These are phyloP conservation scores for Chironomus tentans DNA, from an alignment of 2,888 invertebrate genomes.

Conservation along the genomic window DNA sequence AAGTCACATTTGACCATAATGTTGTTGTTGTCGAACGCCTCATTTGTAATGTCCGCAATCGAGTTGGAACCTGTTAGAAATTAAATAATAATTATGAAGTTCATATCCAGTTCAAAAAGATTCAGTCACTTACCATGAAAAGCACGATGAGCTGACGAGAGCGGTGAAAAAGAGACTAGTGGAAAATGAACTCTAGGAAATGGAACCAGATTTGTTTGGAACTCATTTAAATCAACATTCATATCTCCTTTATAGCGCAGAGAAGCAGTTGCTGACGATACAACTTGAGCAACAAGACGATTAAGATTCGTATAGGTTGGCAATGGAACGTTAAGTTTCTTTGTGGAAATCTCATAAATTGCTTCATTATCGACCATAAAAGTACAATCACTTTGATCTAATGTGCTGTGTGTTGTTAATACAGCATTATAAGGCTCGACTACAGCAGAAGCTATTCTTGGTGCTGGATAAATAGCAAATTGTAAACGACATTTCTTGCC, in stretches of 20 bases:
- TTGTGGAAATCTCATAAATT: slow-evolving; percentile 85
- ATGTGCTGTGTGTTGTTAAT: slow-evolving; percentile 89
- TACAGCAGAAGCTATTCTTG: slow-evolving; percentile 78
- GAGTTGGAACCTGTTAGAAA: no score
- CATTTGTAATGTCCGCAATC: slow-evolving; percentile 83
- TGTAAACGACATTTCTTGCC: slow-evolving; percentile 94
- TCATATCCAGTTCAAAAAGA: no score
- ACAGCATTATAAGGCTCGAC: slow-evolving; percentile 99
- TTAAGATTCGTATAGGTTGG: slow-evolving; percentile 96
- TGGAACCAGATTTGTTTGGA: slow-evolving; percentile 91
- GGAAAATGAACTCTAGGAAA: slow-evolving; percentile 96
- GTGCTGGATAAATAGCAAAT: slow-evolving; percentile 95
- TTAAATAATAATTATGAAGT: no score
- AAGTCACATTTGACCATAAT: slow-evolving; percentile 94
- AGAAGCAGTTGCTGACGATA: slow-evolving; percentile 86
- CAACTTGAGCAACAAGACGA: slow-evolving; percentile 90
- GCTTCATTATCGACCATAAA: slow-evolving; percentile 93
- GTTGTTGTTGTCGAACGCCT: slow-evolving; percentile 91
- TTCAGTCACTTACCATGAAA: slow-evolving; percentile 85
- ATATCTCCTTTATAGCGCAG: slow-evolving; percentile 88
- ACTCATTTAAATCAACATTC: slow-evolving; percentile 88
- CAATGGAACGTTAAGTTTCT: slow-evolving; percentile 89
- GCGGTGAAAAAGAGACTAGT: slow-evolving; percentile 85
- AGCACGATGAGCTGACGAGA: slow-evolving; percentile 88
- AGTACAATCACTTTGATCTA: slow-evolving; percentile 92